Percentiles rank a stretch among this genome's conserved stretches.
Conservation (phyloP, 2,113 vertebrate genomes). For the Lipophrys pholis region DNA sequence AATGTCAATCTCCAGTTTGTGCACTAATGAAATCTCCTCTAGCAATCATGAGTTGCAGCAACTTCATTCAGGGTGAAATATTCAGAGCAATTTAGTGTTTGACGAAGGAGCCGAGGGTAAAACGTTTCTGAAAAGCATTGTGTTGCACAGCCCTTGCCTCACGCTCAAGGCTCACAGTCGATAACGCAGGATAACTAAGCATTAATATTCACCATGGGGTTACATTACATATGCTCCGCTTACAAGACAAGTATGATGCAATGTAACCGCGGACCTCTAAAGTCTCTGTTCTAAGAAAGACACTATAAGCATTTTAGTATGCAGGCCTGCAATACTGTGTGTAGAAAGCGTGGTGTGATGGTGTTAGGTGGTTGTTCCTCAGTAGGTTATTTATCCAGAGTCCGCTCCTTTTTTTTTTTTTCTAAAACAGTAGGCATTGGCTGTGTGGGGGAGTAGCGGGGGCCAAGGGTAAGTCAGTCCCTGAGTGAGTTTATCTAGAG, state of each 20-base stretch:
- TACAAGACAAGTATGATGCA: slow-evolving; percentile 55
- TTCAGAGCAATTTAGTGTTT: slow-evolving; percentile 49
- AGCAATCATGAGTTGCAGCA: slow-evolving; percentile 35
- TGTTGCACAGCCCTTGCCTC: slow-evolving; percentile 64
- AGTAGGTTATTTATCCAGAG: slow-evolving; percentile 49
- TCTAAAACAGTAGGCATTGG: slow-evolving; percentile 11
- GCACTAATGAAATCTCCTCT: slow-evolving; percentile 13
- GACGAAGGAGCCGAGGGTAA: slow-evolving; percentile 50
- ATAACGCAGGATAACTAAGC: slow-evolving; percentile 57
- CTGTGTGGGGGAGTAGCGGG: slow-evolving; percentile 47
- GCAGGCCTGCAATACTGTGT: slow-evolving; percentile 12
- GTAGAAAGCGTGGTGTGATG: slow-evolving; percentile 26
- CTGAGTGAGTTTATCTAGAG: slow-evolving; percentile 65
- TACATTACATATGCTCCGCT: slow-evolving; percentile 66
- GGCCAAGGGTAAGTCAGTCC: slow-evolving; percentile 55
- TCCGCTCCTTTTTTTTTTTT: not conserved
- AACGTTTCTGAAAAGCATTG: slow-evolving; percentile 53
- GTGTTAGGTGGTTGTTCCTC: slow-evolving; percentile 14
- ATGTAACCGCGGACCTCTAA: slow-evolving; percentile 45
- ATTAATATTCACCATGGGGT: slow-evolving; percentile 73
- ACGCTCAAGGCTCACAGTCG: slow-evolving; percentile 48
- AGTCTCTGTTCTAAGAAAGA: slow-evolving; percentile 45
- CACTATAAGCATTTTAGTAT: slow-evolving; percentile 44
- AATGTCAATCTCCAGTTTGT: slow-evolving; percentile 7
- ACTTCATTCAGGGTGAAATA: slow-evolving; percentile 31